phyloP scores from a whole-genome alignment of 2,888 invertebrate species.

The Megastigmus dorsalis region DNA sequence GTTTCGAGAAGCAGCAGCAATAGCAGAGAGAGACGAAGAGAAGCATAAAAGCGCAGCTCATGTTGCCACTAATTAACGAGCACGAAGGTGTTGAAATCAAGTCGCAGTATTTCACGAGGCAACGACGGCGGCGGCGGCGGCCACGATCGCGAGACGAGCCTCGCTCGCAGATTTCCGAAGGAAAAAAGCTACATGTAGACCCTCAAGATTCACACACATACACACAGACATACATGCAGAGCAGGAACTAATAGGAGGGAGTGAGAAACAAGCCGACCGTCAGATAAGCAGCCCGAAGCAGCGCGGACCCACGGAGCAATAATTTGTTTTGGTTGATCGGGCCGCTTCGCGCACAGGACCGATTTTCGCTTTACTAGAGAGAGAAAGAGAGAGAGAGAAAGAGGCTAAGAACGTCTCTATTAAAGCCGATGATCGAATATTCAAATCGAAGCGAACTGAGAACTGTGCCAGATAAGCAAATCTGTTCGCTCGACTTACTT shows the following conservation, averaged over 20 bases:
- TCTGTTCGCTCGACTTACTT: not conserved
- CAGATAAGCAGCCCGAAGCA: conserved; percentile 66
- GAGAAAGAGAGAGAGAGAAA: no score
- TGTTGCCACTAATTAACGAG: conserved; percentile 68
- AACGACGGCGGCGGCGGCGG: conserved; percentile 48
- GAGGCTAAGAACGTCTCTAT: conserved; percentile 39
- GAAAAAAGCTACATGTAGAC: conserved; percentile 57
- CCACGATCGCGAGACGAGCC: conserved; percentile 46
- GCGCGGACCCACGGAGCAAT: conserved; percentile 63
- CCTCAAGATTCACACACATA: no score
- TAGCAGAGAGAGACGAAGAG: not conserved
- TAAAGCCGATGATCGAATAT: conserved; percentile 45
- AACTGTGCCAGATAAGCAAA: not conserved
- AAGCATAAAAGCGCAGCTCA: conserved; percentile 42
- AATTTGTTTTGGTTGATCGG: conserved; percentile 66
- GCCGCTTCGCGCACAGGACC: conserved; percentile 2
- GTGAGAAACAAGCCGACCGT: conserved; percentile 68
- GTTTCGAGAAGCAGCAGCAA: conserved; percentile 1
- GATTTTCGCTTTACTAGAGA: no score
- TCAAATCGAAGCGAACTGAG: conserved; percentile 27
- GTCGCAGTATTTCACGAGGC: conserved; percentile 69
- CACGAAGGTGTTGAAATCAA: conserved; percentile 69
- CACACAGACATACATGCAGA: no score
- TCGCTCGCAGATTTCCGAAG: not conserved
- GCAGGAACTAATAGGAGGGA: conserved; percentile 71